Base-by-base conservation (phyloP, 2,888 invertebrate genomes). In the Podabrus alpinus region DNA sequence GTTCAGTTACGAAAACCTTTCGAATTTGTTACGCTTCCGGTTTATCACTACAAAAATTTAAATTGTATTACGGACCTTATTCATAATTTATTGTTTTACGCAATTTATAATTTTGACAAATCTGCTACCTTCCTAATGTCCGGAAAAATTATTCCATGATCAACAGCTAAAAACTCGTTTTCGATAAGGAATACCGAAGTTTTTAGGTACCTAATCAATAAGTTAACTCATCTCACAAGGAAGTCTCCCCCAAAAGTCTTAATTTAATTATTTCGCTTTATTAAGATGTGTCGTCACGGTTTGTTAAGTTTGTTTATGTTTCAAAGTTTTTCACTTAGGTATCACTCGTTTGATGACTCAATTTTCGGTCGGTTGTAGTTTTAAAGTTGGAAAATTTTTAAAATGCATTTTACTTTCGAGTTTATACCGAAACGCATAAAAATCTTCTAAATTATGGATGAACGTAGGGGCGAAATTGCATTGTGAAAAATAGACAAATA, bases 11-110 rank as follows among this genome's bases (percentile, higher is more conserved):
- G 62, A 59, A 29, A 60, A 16, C 59, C 15, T 61, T 69, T 73
- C 59, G 64, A 64, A 74, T 74, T 74, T 60, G 76, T 61, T 69
- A 74, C 70, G 74, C 76, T 69, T 76, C 19, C 59, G 15, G 71
- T 71, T 74, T 62, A 70, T 64, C n/a, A 9, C 45, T n/a, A 45
- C n/a, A 4, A 45, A 45, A 45, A 45, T 45, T 45, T 45, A 45
- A 45, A 45, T 45, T 45, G 7, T n/a, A 45, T 45, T 45, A 9
- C 45, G 9, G n/a, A 45, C 45, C 45, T 45, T 45, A 4, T 45
- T n/a, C 45, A n/a, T 45, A 45, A 45, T 45, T 45, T 45, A 45
- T 45, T 45, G 7, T 45, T 45, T 45, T 45, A 45, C 45, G 45
- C 45, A 45, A 45, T 45, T 45, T n/a, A n/a, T 1, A 45, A 45